These are phyloP conservation scores for Pygoscelis adeliae DNA, from an alignment of 2,113 vertebrate species.

Conservation along the genomic window DNA sequence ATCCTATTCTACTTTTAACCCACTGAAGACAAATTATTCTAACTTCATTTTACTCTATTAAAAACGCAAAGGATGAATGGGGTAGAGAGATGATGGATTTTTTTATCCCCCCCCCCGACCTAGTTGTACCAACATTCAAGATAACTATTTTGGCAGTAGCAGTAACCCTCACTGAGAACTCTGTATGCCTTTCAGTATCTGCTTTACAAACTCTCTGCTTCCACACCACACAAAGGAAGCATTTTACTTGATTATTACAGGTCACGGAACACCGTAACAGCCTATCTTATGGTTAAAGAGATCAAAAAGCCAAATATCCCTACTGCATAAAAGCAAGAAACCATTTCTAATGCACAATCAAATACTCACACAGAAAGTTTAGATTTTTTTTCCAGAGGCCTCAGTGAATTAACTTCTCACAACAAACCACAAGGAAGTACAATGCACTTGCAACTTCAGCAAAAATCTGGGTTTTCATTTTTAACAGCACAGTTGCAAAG, in stretches of 20 bases:
- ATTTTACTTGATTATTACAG: not conserved
- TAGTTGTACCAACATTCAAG: not conserved
- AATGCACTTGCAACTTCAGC: conserved; percentile 43
- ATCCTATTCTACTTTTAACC: not conserved
- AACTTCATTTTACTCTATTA: not conserved
- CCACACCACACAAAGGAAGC: not conserved
- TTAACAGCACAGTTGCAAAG: conserved; percentile 18
- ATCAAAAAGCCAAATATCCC: not conserved
- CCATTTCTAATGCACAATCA: not conserved
- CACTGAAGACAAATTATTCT: not conserved
- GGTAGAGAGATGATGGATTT: not conserved
- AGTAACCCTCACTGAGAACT: not conserved
- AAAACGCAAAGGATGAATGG: not conserved
- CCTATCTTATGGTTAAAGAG: not conserved
- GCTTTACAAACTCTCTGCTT: not conserved
- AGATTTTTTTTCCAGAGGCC: not conserved
- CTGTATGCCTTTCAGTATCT: not conserved
- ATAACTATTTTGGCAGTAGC: not conserved
- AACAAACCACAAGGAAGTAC: conserved; percentile 18
- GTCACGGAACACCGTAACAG: not conserved
- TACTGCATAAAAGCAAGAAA: not conserved
- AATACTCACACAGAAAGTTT: not conserved
- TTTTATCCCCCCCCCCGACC: not conserved
- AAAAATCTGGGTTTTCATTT: conserved; percentile 6
- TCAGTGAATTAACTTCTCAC: conserved; percentile 2